Evolutionary conservation across 2,113 vertebrate genomes (phyloP).

Genomic region (Neopipo cinnamomea): DNA sequence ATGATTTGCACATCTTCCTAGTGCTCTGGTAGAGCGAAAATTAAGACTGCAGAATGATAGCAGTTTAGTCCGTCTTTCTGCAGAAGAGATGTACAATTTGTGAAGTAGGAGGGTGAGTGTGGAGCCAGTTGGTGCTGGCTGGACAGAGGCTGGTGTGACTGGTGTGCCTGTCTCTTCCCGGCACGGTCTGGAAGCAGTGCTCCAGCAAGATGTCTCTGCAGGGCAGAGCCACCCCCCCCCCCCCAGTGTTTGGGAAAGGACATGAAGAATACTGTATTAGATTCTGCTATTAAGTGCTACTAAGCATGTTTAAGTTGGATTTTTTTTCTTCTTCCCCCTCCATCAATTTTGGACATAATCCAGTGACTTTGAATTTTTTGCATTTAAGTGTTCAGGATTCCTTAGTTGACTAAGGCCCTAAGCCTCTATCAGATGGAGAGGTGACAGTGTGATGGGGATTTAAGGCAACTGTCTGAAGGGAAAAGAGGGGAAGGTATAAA

Average conservation of each 20-base stretch:
- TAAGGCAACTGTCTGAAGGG: background rate
- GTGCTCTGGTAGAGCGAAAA: background rate
- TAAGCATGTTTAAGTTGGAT: background rate
- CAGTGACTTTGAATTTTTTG: background rate
- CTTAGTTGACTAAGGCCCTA: background rate
- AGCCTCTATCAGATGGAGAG: background rate
- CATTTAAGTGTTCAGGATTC: background rate
- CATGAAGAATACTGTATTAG: background rate
- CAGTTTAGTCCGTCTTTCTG: background rate
- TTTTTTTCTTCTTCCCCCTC: background rate
- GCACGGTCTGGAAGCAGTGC: background rate
- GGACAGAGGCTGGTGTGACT: background rate
- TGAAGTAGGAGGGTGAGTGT: background rate
- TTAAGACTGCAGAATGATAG: background rate
- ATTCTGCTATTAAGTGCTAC: background rate
- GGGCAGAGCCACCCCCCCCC: background rate
- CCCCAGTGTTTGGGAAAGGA: background rate
- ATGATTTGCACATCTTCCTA: background rate
- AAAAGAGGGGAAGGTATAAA: background rate
- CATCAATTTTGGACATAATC: background rate
- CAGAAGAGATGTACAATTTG: rapidly evolving
- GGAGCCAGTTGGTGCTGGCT: rapidly evolving
- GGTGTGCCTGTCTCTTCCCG: background rate
- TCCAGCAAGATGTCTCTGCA: background rate
- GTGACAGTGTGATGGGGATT: background rate